phyloP scores from a whole-genome alignment of 2,797 vertebrate genomes.

The Enteromius radiatus region DNA sequence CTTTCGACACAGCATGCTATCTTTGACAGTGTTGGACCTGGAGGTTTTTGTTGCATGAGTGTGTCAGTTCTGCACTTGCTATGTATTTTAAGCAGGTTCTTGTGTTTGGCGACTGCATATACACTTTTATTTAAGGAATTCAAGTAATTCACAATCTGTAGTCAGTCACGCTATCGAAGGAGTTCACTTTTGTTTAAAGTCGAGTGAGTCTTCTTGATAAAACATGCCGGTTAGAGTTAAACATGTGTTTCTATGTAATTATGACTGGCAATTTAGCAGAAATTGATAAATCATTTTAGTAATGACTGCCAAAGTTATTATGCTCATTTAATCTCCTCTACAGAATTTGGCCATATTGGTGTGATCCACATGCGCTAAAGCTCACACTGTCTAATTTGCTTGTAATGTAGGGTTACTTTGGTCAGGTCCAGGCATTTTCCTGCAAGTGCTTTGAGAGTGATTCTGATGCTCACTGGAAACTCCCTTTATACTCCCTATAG shows the following conservation, averaged over 20 bases:
- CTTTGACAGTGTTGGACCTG: constrained; percentile 8
- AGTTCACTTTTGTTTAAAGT: constrained; percentile 4
- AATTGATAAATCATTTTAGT: background rate
- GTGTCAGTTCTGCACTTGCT: constrained; percentile 12
- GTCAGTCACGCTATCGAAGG: constrained; percentile 4
- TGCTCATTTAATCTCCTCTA: background rate
- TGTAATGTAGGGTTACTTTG: constrained; percentile 46
- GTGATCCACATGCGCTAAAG: constrained; percentile 4
- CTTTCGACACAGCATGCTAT: constrained; percentile 2
- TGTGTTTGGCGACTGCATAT: background rate
- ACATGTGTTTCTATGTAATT: background rate
- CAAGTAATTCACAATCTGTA: constrained; percentile 14
- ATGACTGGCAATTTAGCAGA: constrained; percentile 5
- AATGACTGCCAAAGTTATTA: background rate
- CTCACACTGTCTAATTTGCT: constrained; percentile 49
- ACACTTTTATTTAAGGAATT: constrained; percentile 16
- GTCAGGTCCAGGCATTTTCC: constrained; percentile 54
- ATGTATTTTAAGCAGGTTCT: constrained; percentile 17
- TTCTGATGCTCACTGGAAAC: constrained; percentile 45
- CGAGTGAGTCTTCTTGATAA: background rate
- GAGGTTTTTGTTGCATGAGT: constrained; percentile 10
- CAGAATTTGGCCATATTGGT: background rate
- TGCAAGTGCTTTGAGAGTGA: constrained; percentile 15
- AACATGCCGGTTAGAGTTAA: background rate
- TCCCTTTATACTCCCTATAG: constrained; percentile 46